A percentile compares a stretch with the other conserved stretches of the same genome.
These are phyloP conservation scores for Empis livida DNA, from an alignment of 2,888 invertebrate genomes.

Conservation along the genomic window DNA sequence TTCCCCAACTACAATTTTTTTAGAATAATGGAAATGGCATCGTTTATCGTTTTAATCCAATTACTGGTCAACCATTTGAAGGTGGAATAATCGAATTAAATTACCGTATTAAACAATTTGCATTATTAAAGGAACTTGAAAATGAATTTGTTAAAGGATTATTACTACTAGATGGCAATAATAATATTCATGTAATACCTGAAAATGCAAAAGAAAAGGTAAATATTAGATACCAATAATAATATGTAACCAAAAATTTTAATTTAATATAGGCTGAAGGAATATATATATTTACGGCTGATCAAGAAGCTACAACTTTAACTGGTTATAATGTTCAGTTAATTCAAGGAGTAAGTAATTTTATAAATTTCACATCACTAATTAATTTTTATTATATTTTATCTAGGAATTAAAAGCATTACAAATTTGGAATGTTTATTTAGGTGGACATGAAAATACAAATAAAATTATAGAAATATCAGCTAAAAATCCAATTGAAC, in stretches of 20 bases:
- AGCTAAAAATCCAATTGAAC: constrained; percentile 53
- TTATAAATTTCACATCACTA: not conserved
- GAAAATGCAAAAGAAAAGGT: constrained; percentile 35
- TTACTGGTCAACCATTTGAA: constrained; percentile 57
- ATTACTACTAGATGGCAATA: constrained; percentile 54
- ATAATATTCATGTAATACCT: constrained; percentile 58
- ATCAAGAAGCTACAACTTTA: constrained; percentile 43
- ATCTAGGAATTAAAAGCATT: constrained; percentile 46
- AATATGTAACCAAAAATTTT: not conserved
- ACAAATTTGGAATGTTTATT: constrained; percentile 59
- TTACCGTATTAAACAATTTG: constrained; percentile 60
- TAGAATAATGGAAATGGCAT: constrained; percentile 52
- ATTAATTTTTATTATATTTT: constrained; percentile 5
- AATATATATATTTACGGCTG: constrained; percentile 52
- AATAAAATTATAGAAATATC: constrained; percentile 51
- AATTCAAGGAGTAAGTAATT: constrained; percentile 21
- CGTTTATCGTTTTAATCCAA: constrained; percentile 79
- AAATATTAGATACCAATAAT: constrained; percentile 4
- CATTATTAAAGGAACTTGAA: constrained; percentile 55
- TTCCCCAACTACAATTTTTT: constrained; percentile 11
- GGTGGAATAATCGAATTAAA: constrained; percentile 44
- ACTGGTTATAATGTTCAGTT: constrained; percentile 44
- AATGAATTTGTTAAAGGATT: constrained; percentile 64
- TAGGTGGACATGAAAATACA: constrained; percentile 44
- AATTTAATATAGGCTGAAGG: constrained; percentile 25